These are phyloP conservation scores for Ameiurus melas DNA, from an alignment of 2,113 vertebrate species.

Conservation along the genomic window DNA sequence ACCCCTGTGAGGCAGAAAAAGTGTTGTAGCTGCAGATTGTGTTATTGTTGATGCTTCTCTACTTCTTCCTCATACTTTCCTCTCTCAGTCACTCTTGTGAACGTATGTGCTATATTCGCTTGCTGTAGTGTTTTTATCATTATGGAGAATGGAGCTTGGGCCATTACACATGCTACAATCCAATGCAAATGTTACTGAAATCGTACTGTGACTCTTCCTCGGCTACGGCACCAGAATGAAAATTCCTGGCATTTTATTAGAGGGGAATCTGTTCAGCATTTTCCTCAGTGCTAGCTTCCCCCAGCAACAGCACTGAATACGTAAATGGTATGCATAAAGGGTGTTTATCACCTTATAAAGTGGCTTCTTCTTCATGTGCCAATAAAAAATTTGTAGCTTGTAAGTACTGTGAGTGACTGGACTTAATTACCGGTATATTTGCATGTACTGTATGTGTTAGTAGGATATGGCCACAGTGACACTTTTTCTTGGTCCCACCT, in stretches of 20 bases:
- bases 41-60: conserved; percentile 68
- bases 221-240: conserved; percentile 35
- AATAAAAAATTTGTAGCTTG: conserved; percentile 8
- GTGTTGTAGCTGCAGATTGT: conserved; percentile 70
- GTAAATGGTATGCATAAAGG: not conserved
- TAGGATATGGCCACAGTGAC: not conserved
- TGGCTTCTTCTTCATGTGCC: not conserved
- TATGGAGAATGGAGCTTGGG: conserved; percentile 52
- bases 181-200: conserved; percentile 55
- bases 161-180: conserved; percentile 56
- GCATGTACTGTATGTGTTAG: not conserved
- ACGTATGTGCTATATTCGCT: conserved; percentile 59
- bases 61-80: conserved; percentile 35
- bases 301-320: conserved; percentile 18
- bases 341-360: conserved; percentile 10
- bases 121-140: conserved; percentile 54
- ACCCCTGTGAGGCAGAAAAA: conserved; percentile 61
- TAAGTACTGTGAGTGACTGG: not conserved
- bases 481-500: not conserved
- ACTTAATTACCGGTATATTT: not conserved
- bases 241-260: conserved; percentile 43
- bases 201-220: conserved; percentile 37
- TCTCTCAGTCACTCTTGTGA: conserved; percentile 43
- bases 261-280: conserved; percentile 30
- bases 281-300: conserved; percentile 34